phyloP scores from a whole-genome alignment of 2,797 vertebrate species.

The Tenualosa ilisha region DNA sequence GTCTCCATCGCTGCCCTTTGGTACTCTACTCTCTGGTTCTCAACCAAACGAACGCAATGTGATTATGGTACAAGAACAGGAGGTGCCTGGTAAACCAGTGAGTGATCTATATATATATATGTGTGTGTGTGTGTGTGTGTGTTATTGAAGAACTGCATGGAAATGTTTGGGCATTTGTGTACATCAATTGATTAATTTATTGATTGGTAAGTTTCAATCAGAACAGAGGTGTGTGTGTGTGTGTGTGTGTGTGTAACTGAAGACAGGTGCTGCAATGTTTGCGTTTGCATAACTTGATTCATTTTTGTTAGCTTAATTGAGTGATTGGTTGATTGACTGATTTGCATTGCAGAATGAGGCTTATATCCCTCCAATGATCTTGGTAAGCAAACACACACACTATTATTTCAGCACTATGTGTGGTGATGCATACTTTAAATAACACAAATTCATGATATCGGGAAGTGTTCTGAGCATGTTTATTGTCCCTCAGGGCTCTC shows the following conservation, averaged over 20 bases:
- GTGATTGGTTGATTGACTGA: background rate
- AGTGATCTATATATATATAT: background rate
- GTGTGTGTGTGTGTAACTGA: no score
- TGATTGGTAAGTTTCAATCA: no score
- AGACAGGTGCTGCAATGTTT: no score
- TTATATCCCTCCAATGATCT: background rate
- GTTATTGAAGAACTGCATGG: no score
- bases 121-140: background rate
- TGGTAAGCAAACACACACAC: background rate
- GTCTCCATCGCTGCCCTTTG: background rate
- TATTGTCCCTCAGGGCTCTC: conserved; percentile 15
- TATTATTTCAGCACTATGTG: background rate
- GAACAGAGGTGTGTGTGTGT: no score
- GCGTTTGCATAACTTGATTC: no score
- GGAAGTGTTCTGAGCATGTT: background rate
- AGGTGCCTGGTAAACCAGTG: background rate
- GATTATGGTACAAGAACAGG: background rate
- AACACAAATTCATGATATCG: background rate
- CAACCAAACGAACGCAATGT: background rate
- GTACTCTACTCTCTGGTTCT: background rate
- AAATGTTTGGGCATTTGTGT: no score
- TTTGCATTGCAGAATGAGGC: background rate
- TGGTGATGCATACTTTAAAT: background rate
- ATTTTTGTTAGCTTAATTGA: no score
- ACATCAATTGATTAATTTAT: no score